Evolutionary conservation across 2,888 invertebrate genomes (phyloP), one percentile per base, ranked within the genome.

Genomic region (Drosophila cracens): DNA sequence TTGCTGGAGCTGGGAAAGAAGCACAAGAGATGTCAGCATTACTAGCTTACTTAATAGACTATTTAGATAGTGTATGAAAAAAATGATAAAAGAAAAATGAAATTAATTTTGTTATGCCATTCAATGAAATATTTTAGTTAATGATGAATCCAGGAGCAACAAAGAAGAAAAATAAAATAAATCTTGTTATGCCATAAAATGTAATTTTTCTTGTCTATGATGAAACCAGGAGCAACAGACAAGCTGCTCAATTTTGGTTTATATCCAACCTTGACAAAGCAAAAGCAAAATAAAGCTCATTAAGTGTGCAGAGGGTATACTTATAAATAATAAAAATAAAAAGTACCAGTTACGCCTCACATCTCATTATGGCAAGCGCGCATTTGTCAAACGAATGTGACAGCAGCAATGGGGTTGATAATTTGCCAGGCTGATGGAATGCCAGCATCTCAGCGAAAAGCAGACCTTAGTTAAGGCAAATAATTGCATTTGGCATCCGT

Each of bases 381-480:
- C 74, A 86, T 86, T 86, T 78, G 66, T 83, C 87, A 80, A 58
- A 49, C 31, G 68, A 68, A 66, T 83, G 80, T 69, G 80, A 73
- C 80, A 80, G 78, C 70, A 51, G 66, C 77, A 63, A 72, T 57
- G 51, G 51, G 36, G 16, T 53, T 70, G 82, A 79, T 73, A 83
- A 76, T 51, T 69, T 69, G 65, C 53, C 74, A 65, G 60, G 54
- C 63, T 56, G 66, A 64, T 67, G 72, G 48, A 62, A 56, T 59
- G 48, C 57, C 52, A 72, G 49, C 60, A 54, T 53, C 62, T 13
- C 38, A 21, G 16, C 25, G 16, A 43, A 36, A n/a, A 46, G 13
- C 46, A 46, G 66, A 61, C 57, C 72, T 54, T 72, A 71, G 57
- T 68, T 70, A 63, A 57, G 66, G 49, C 43, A 64, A 68, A 68